Base-by-base conservation (phyloP, 2,113 vertebrate species). In the Emberiza fucata region DNA sequence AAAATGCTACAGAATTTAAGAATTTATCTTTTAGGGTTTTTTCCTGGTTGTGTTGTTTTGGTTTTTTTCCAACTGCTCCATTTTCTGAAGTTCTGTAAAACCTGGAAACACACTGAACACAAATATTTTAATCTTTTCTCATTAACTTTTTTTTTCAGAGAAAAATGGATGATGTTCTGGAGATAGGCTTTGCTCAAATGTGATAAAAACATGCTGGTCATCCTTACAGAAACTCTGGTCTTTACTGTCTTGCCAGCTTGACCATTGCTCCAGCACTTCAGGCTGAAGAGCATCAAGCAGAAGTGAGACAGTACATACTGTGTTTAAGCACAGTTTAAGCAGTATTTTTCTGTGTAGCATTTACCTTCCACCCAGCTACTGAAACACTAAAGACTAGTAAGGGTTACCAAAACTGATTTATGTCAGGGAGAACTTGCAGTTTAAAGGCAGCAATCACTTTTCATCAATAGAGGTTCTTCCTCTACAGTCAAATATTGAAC, bases 1-100 rank as follows among this genome's bases (percentile, higher is more conserved):
- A 95, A 88, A 93, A n/a, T 48, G 56, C 47, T 71, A 78, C 21
- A 91, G 28, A 84, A 76, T 56, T 95, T 73, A 84, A 86, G 72
- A 80, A 73, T 69, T 64, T 60, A 35, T 82, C 2, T 76, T 44
- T 39, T 71, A 8, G 27, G 12, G 0, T 8, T 69, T 37, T 40
- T 29, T 29, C 6, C 5, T 56, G 27, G 8, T 51, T 35, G 31
- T 39, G 1, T 9, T 31, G 23, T 31, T 66, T 31, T 47, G 29
- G 4, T 53, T 33, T 39, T 40, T 13, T 3, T 1, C 5, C 6
- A 83, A 24, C 44, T 50, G 5, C 15, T 76, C 12, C 59, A 13
- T 66, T 75, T 89, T 79, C 56, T 45, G 18, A 37, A 85, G 31
- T 76, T 50, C 28, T 90, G 17, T 37, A 44, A 59, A 77, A 78